Conservation (phyloP, 2,888 invertebrate genomes). For the Melolontha melolontha region DNA sequence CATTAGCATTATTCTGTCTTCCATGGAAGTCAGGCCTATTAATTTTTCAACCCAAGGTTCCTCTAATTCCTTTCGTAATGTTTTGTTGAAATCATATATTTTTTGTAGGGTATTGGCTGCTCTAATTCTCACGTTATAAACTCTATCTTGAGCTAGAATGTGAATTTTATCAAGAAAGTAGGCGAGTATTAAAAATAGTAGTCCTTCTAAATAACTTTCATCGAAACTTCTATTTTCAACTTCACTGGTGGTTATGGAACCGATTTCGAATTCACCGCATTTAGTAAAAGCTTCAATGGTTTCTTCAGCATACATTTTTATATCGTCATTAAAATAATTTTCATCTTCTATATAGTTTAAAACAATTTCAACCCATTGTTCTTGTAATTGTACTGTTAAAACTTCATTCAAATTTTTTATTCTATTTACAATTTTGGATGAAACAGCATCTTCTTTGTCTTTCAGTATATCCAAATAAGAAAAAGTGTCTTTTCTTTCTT, state of each 20-base stretch:
- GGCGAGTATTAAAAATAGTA: constrained; percentile 54
- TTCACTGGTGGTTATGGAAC: constrained; percentile 41
- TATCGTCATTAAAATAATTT: constrained; percentile 52
- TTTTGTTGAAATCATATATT: constrained; percentile 52
- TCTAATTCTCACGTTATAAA: constrained; percentile 57
- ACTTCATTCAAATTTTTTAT: constrained; percentile 48
- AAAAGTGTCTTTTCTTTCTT: constrained; percentile 16
- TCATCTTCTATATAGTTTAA: constrained; percentile 49
- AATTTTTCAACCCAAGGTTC: constrained; percentile 52
- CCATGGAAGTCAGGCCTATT: constrained; percentile 7
- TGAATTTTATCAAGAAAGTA: constrained; percentile 55
- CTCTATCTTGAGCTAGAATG: constrained; percentile 55
- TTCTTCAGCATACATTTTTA: constrained; percentile 59
- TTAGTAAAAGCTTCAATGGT: constrained; percentile 54
- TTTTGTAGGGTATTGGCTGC: constrained; percentile 54
- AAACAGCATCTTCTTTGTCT: constrained; percentile 34
- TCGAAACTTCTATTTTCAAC: constrained; percentile 44
- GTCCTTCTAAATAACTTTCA: constrained; percentile 57
- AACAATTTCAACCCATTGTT: constrained; percentile 49
- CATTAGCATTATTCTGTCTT: constrained; percentile 27
- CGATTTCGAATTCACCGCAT: constrained; percentile 45
- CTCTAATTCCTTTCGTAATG: constrained; percentile 52
- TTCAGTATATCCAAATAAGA: constrained; percentile 26
- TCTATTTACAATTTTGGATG: constrained; percentile 44
- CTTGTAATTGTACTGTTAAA: constrained; percentile 52